Conservation (phyloP, 2,797 vertebrate species). For the Naso thynnoides region DNA sequence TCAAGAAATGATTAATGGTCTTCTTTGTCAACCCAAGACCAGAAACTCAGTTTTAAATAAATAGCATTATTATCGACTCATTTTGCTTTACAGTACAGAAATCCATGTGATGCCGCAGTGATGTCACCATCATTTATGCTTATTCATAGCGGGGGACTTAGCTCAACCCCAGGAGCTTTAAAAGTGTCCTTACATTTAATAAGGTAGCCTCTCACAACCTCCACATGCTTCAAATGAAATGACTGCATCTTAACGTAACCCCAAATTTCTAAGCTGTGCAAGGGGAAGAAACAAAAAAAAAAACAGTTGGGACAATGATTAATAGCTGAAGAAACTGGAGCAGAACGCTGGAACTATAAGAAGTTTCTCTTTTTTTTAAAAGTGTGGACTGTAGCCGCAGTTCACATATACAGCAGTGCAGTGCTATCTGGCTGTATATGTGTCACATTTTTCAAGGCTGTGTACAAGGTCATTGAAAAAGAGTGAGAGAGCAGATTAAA, state of each 20-base stretch:
- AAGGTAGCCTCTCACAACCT: conserved; percentile 46
- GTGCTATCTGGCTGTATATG: background rate
- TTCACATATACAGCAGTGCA: conserved; percentile 26
- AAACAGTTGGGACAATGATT: conserved; percentile 74
- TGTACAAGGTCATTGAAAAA: conserved; percentile 8
- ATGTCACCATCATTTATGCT: background rate
- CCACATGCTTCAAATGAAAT: conserved; percentile 46
- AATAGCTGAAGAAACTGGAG: conserved; percentile 76
- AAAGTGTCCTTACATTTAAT: conserved; percentile 51
- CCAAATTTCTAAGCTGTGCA: conserved; percentile 51
- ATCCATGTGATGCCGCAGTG: background rate
- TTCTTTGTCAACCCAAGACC: background rate
- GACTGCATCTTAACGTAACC: conserved; percentile 47
- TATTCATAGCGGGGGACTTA: conserved; percentile 27
- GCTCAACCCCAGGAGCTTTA: conserved; percentile 21
- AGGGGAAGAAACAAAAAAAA: conserved; percentile 9
- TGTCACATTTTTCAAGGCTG: conserved; percentile 40
- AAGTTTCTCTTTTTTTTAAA: conserved; percentile 38
- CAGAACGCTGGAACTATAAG: conserved; percentile 62
- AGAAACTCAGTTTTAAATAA: background rate
- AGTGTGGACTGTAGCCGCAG: conserved; percentile 41
- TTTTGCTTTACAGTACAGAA: background rate
- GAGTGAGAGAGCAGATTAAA: background rate
- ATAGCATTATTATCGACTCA: background rate
- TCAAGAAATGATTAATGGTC: background rate